Evolutionary conservation across 1,140 invertebrate genomes (phyloP).

Genomic region (Ceratosolen fusciceps): DNA sequence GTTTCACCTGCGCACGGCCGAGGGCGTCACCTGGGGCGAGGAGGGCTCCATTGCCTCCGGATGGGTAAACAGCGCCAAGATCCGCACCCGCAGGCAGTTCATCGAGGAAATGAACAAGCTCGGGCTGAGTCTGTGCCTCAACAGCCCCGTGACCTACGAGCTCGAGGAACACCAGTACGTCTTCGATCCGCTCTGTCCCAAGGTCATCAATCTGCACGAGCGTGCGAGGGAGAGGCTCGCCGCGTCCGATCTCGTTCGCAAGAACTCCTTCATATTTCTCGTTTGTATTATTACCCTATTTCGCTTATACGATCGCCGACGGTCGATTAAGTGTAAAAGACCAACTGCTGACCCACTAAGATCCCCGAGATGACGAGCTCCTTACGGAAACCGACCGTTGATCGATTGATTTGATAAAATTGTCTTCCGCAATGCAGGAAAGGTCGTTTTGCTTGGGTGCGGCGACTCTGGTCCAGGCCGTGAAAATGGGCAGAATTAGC

Average conservation of each 20-base stretch:
- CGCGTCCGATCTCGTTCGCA: slow-evolving; percentile 74
- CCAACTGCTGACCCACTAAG: too few relatives aligned
- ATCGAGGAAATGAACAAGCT: slow-evolving; percentile 61
- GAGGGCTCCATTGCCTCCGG: slow-evolving; percentile 77
- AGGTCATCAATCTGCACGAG: slow-evolving; percentile 79
- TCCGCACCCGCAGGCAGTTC: slow-evolving; percentile 56
- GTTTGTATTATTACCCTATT: slow-evolving; percentile 69
- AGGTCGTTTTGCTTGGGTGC: slow-evolving; percentile 83
- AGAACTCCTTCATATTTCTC: slow-evolving; percentile 75
- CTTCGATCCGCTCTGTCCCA: slow-evolving; percentile 79
- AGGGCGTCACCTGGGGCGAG: slow-evolving; percentile 74
- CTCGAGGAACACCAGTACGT: slow-evolving; percentile 58
- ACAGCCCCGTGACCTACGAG: slow-evolving; percentile 43
- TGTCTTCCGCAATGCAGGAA: too few relatives aligned
- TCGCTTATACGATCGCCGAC: too few relatives aligned
- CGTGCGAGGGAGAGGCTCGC: slow-evolving; percentile 73
- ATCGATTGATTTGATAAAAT: too few relatives aligned
- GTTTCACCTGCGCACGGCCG: slow-evolving; percentile 75
- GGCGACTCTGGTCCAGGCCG: slow-evolving; percentile 77
- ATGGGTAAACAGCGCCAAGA: slow-evolving; percentile 82
- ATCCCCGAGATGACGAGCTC: too few relatives aligned
- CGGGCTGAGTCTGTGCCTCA: slow-evolving; percentile 52
- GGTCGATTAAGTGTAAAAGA: too few relatives aligned
- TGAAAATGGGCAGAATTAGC: slow-evolving; percentile 75
- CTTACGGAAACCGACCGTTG: too few relatives aligned